These are phyloP conservation scores for Vollenhovia emeryi DNA, from an alignment of 1,140 invertebrate species.

Conservation along the genomic window DNA sequence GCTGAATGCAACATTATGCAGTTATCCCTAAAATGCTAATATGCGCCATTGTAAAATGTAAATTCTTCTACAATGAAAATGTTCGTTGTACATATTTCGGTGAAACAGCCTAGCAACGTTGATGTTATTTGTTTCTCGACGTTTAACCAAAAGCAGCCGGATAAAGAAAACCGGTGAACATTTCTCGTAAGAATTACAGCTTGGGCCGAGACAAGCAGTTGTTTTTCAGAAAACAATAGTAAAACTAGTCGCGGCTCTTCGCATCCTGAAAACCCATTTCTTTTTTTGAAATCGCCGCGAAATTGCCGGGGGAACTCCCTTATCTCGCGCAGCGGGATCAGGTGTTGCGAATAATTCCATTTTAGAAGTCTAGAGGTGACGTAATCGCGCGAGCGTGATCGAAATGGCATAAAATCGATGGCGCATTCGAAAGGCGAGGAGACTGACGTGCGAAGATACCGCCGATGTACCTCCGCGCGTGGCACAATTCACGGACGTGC, in stretches of 20 bases:
- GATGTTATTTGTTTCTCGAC: not conserved
- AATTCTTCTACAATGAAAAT: conserved; percentile 35
- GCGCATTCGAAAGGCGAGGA: conserved; percentile 45
- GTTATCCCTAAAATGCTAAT: conserved; percentile 64
- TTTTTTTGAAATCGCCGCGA: not conserved
- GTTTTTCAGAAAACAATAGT: not conserved
- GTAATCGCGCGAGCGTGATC: conserved; percentile 51
- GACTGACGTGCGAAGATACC: conserved; percentile 44
- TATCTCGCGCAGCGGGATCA: conserved; percentile 20
- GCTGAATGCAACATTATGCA: conserved; percentile 30
- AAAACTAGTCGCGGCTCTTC: not conserved
- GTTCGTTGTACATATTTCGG: conserved; percentile 27
- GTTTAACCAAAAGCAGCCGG: not conserved
- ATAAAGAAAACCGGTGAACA: not conserved
- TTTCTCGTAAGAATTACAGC: not conserved
- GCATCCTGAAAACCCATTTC: not conserved
- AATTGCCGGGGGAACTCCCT: not conserved
- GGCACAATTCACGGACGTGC: conserved; percentile 44
- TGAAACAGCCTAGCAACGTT: not conserved
- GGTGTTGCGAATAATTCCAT: conserved; percentile 44
- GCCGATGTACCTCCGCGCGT: conserved; percentile 38
- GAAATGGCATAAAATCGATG: conserved; percentile 57
- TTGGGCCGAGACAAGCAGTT: not conserved
- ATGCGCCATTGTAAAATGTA: conserved; percentile 34
- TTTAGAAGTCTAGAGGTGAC: conserved; percentile 50